Evolutionary conservation across 2,113 vertebrate species (phyloP).

Genomic region (Merops nubicus): DNA sequence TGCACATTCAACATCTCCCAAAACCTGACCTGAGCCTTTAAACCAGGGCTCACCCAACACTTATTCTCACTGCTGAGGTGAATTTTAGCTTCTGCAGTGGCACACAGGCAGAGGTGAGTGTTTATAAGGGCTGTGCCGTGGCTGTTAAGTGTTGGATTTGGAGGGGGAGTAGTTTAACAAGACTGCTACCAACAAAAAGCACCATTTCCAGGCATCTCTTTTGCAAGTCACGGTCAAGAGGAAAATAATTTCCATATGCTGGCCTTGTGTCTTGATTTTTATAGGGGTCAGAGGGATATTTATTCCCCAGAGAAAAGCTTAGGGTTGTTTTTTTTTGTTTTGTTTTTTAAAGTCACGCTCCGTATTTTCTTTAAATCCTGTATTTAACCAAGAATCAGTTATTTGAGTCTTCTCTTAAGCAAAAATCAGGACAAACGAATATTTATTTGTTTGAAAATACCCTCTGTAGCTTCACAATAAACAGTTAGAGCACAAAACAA

Average conservation of each 20-base stretch:
- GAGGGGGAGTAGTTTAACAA: not conserved
- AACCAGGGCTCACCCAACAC: rapidly evolving
- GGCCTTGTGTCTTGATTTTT: conserved; percentile 52
- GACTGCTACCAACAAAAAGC: conserved; percentile 24
- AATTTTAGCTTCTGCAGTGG: conserved; percentile 1
- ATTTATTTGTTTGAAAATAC: conserved; percentile 45
- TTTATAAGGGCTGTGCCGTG: not conserved
- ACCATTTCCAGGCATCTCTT: conserved; percentile 23
- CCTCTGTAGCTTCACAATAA: not conserved
- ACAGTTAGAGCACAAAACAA: conserved; percentile 1
- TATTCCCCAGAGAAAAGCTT: not conserved
- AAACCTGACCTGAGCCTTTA: not conserved
- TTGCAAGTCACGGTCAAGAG: conserved; percentile 53
- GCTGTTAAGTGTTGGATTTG: not conserved
- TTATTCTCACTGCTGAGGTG: not conserved
- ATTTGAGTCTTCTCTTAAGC: not conserved
- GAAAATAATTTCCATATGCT: conserved; percentile 71
- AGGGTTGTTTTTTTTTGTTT: no score
- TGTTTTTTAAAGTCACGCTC: not conserved
- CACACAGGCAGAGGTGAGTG: not conserved
- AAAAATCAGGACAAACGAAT: conserved; percentile 18
- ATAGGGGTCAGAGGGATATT: conserved; percentile 51
- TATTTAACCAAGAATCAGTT: not conserved
- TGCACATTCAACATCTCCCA: not conserved
- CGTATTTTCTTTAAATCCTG: conserved; percentile 1